These are phyloP conservation scores for Drosophila borborema DNA, from an alignment of 2,888 invertebrate genomes.

Conservation along the genomic window DNA sequence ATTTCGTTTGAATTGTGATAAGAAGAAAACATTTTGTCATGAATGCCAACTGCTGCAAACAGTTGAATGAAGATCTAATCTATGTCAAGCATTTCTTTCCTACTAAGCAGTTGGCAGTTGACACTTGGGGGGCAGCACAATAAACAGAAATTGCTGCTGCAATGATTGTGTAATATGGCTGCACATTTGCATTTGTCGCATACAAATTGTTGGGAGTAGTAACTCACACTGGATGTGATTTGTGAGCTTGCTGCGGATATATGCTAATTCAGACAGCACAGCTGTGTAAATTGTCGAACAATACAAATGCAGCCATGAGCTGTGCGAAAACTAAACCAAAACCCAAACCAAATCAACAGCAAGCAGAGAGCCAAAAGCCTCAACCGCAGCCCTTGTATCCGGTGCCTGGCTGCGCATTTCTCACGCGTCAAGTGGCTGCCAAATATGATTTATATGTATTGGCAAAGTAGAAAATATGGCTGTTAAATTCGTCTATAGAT, in stretches of 20 bases:
- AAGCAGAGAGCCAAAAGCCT: background rate
- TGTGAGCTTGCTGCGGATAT: conserved; percentile 30
- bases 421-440: conserved; percentile 75
- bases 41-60: background rate
- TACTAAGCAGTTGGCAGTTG: conserved; percentile 31
- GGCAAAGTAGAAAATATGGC: conserved; percentile 61
- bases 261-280: conserved; percentile 38
- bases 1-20: conserved; percentile 4
- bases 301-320: conserved; percentile 3
- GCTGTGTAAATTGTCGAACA: conserved; percentile 26
- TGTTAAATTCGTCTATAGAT: conserved; percentile 53
- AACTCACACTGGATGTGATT: conserved; percentile 45
- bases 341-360: conserved; percentile 26
- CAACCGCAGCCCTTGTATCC: conserved; percentile 14
- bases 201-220: conserved; percentile 49
- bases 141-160: conserved; percentile 61
- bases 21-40: background rate
- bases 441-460: conserved; percentile 73
- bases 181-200: conserved; percentile 64
- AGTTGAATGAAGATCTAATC: conserved; percentile 23
- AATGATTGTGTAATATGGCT: conserved; percentile 58
- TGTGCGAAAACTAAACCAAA: conserved; percentile 32
- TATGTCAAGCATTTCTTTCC: conserved; percentile 21
- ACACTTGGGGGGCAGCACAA: conserved; percentile 30
- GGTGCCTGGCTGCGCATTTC: conserved; percentile 59